Percentiles rank a stretch among this genome's conserved stretches.
Evolutionary conservation across 1,140 invertebrate genomes (phyloP).

Genomic region (Aphis craccivora): DNA sequence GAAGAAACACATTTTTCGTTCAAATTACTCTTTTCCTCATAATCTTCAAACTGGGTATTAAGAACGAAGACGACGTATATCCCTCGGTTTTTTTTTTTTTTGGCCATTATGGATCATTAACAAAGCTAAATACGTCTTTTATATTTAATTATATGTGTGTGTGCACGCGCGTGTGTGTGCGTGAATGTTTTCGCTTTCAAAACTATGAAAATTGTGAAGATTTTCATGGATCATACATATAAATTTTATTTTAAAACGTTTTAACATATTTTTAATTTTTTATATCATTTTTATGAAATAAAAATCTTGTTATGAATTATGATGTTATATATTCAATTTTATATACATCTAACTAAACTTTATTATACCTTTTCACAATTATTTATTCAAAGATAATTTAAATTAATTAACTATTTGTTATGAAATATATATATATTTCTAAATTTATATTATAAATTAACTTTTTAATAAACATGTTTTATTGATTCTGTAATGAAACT

Average conservation of each 20-base stretch:
- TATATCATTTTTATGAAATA: neutral
- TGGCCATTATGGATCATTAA: slow-evolving; percentile 41
- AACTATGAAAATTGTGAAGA: neutral
- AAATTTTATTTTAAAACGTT: neutral
- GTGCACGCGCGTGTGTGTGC: neutral
- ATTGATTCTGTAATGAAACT: slow-evolving; percentile 34
- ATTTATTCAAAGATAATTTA: neutral
- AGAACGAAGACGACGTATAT: slow-evolving; percentile 26
- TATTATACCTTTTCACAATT: too few species aligned
- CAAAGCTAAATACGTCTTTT: slow-evolving; percentile 47
- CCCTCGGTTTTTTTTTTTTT: neutral
- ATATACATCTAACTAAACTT: neutral
- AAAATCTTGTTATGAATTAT: neutral
- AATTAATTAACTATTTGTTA: neutral
- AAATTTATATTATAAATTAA: neutral
- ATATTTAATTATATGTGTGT: slow-evolving; percentile 7
- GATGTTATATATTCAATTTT: too few species aligned
- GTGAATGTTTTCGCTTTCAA: neutral
- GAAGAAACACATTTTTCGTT: slow-evolving; percentile 50
- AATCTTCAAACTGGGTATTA: neutral
- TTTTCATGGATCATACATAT: neutral
- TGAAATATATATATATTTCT: neutral
- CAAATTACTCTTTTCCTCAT: neutral
- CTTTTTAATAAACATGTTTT: neutral
- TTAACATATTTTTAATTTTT: neutral